Percentiles rank a stretch among this genome's conserved stretches.
Conservation (phyloP, 2,797 vertebrate genomes). For the Holocentrus rufus region DNA sequence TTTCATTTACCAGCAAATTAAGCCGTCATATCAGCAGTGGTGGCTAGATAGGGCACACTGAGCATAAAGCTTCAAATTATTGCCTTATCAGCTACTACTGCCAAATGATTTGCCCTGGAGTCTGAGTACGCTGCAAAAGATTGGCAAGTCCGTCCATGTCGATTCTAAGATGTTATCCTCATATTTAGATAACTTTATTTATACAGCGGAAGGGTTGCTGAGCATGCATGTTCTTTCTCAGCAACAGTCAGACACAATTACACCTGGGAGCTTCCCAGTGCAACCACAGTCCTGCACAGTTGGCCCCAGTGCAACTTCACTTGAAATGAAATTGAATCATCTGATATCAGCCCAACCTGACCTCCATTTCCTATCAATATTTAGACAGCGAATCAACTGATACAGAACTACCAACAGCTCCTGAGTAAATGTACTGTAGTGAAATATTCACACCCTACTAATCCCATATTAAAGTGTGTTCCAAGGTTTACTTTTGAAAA, state of each 20-base stretch:
- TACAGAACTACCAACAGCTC: slow-evolving; percentile 24
- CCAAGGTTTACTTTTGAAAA: neutral
- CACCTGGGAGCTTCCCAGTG: slow-evolving; percentile 31
- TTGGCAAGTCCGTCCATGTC: slow-evolving; percentile 12
- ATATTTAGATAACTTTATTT: slow-evolving; percentile 23
- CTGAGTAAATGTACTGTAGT: slow-evolving; percentile 44
- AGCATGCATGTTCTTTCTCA: slow-evolving; percentile 16
- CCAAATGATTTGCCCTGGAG: slow-evolving; percentile 19
- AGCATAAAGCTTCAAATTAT: slow-evolving; percentile 13
- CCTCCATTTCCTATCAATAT: slow-evolving; percentile 48
- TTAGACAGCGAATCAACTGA: slow-evolving; percentile 36
- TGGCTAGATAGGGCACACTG: slow-evolving; percentile 8
- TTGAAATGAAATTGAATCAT: slow-evolving; percentile 68
- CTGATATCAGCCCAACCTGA: slow-evolving; percentile 49
- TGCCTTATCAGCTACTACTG: slow-evolving; percentile 20
- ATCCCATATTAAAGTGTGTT: slow-evolving; percentile 26
- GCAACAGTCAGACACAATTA: slow-evolving; percentile 15
- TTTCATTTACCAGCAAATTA: slow-evolving; percentile 41
- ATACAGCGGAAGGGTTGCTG: slow-evolving; percentile 9
- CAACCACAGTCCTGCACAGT: slow-evolving; percentile 21
- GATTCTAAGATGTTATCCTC: slow-evolving; percentile 38
- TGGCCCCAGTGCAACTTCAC: slow-evolving; percentile 37
- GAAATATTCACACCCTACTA: slow-evolving; percentile 6
- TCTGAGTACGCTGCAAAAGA: slow-evolving; percentile 10
- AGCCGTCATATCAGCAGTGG: slow-evolving; percentile 31